Conservation (phyloP, 2,888 invertebrate genomes). For the Tetragonula carbonaria region DNA sequence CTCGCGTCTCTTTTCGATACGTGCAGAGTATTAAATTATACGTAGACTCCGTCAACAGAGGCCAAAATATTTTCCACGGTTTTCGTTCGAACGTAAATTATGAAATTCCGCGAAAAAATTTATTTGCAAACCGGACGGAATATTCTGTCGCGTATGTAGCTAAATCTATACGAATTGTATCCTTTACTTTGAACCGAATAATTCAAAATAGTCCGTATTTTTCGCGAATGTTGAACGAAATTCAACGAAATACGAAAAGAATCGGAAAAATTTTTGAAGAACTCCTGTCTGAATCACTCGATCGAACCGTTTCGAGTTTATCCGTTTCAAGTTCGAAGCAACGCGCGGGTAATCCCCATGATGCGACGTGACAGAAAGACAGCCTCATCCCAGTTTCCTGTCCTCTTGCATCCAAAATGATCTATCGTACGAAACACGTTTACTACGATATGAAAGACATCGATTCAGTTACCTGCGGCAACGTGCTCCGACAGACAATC, state of each 20-base stretch:
- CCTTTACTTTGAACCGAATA: too few relatives aligned
- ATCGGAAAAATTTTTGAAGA: not conserved
- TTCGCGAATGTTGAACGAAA: too few relatives aligned
- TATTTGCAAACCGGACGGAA: too few relatives aligned
- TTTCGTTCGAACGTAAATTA: not conserved
- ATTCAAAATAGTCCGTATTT: too few relatives aligned
- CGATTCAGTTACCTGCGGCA: conserved; percentile 71
- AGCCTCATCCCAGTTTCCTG: conserved; percentile 32
- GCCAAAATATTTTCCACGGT: not conserved
- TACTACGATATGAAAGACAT: conserved; percentile 72
- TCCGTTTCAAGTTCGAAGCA: conserved; percentile 25
- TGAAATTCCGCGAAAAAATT: not conserved
- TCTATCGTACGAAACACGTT: conserved; percentile 59
- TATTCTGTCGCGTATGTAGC: too few relatives aligned
- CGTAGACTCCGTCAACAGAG: too few relatives aligned
- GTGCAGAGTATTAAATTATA: too few relatives aligned
- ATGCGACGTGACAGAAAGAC: conserved; percentile 58
- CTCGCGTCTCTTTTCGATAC: too few relatives aligned
- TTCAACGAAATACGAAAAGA: too few relatives aligned
- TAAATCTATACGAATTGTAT: too few relatives aligned
- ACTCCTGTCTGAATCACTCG: not conserved
- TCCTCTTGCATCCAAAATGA: conserved; percentile 52
- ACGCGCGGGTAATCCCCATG: conserved; percentile 49
- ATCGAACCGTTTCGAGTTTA: not conserved
- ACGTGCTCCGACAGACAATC: conserved; percentile 68